phyloP scores from a whole-genome alignment of 1,140 invertebrate species.

The Nilaparvata lugens region DNA sequence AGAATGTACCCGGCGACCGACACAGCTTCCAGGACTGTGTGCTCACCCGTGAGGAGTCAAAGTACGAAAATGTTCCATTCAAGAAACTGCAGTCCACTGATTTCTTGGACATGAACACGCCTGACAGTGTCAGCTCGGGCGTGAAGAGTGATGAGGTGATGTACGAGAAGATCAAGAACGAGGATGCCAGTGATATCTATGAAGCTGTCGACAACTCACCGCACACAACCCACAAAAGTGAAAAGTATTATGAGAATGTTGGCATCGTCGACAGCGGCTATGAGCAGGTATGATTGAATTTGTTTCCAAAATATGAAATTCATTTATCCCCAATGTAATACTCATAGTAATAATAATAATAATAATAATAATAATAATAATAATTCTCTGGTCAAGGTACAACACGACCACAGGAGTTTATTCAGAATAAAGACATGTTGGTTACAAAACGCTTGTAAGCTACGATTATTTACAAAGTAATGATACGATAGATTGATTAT shows the following conservation, averaged over 20 bases:
- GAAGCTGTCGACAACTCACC: slow-evolving; percentile 4
- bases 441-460: too few species aligned
- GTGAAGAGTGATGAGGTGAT: slow-evolving; percentile 11
- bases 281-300: too few species aligned
- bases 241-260: slow-evolving; percentile 15
- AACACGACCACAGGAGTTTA: too few species aligned
- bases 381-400: too few species aligned
- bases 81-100: neutral
- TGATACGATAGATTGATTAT: too few species aligned
- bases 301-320: too few species aligned
- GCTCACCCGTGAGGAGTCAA: neutral
- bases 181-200: slow-evolving; percentile 11
- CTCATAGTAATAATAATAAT: too few species aligned
- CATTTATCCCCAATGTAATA: too few species aligned
- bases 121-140: neutral
- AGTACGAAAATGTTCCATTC: slow-evolving; percentile 6
- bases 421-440: too few species aligned
- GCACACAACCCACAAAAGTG: neutral
- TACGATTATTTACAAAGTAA: too few species aligned
- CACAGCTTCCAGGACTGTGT: slow-evolving; percentile 16
- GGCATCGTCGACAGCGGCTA: too few species aligned
- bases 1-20: slow-evolving; percentile 7
- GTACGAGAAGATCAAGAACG: slow-evolving; percentile 13
- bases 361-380: too few species aligned
- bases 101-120: neutral